A percentile compares a stretch with the other conserved stretches of the same genome.
These are phyloP conservation scores for Quadriops clusia DNA, from an alignment of 2,888 invertebrate genomes.

Conservation along the genomic window DNA sequence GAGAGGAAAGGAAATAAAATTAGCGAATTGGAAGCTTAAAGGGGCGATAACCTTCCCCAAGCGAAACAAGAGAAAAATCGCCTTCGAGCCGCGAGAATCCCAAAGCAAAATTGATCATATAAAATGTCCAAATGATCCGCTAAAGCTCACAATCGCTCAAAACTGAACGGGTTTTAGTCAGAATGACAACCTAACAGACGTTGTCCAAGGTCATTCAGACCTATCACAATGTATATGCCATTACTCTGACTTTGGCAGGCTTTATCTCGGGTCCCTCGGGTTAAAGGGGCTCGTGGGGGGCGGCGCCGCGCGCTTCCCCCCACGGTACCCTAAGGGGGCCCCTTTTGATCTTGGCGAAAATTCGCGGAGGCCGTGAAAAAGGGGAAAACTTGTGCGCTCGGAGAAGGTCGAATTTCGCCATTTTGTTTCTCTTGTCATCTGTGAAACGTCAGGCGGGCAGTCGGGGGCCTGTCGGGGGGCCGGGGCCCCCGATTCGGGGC, in stretches of 20 bases:
- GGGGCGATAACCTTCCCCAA: constrained; percentile 3
- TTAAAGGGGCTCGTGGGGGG: constrained; percentile 4
- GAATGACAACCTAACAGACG: constrained; percentile 35
- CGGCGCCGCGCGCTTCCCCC: constrained; percentile 4
- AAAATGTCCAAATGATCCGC: too few relatives aligned
- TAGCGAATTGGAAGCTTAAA: constrained; percentile 6
- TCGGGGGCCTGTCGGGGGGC: constrained; percentile 6
- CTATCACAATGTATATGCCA: constrained; percentile 31
- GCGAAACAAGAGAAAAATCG: constrained; percentile 7
- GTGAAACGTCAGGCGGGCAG: constrained; percentile 17
- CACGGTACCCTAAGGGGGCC: constrained; percentile 5
- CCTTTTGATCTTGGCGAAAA: too few relatives aligned
- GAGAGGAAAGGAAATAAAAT: constrained; percentile 5
- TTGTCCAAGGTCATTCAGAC: constrained; percentile 34
- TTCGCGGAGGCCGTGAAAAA: too few relatives aligned
- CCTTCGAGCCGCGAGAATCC: too few relatives aligned
- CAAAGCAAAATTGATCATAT: too few relatives aligned
- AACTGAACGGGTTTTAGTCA: too few relatives aligned
- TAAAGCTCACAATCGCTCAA: too few relatives aligned
- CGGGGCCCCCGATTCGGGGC: constrained; percentile 9
- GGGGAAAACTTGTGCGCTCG: constrained; percentile 10
- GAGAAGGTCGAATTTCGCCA: constrained; percentile 18
- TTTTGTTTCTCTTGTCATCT: constrained; percentile 18
- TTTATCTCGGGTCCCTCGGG: constrained; percentile 6
- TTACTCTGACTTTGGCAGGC: too few relatives aligned